Conservation (phyloP, 2,797 vertebrate genomes). For the Macrochelys suwanniensis region DNA sequence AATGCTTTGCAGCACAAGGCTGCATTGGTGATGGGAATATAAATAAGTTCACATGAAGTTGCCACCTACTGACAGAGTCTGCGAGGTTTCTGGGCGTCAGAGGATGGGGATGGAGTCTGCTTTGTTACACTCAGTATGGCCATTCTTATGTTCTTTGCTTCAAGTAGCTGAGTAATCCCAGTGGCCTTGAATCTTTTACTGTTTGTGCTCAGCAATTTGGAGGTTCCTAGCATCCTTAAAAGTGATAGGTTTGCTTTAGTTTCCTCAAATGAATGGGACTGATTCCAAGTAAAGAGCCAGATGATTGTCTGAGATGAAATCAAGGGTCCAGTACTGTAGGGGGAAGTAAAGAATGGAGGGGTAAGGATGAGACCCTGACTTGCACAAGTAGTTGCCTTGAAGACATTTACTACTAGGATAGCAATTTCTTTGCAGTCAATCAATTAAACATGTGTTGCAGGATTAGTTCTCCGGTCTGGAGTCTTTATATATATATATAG, state of each 20-base stretch:
- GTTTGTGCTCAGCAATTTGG: neutral
- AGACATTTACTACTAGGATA: neutral
- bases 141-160: neutral
- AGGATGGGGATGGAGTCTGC: neutral
- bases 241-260: neutral
- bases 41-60: neutral
- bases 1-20: neutral
- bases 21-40: neutral
- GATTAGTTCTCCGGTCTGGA: neutral
- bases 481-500: neutral
- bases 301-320: neutral
- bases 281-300: neutral
- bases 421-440: neutral
- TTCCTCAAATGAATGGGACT: neutral
- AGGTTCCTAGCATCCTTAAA: neutral
- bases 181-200: neutral
- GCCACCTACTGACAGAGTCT: neutral
- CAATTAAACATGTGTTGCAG: neutral
- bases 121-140: neutral
- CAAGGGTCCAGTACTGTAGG: neutral
- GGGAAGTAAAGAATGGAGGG: neutral
- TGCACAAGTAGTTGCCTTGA: neutral
- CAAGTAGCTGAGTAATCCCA: neutral
- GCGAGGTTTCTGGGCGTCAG: neutral
- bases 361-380: accelerated